These are phyloP conservation scores for Scortum barcoo DNA, from an alignment of 2,113 vertebrate genomes.

Conservation along the genomic window DNA sequence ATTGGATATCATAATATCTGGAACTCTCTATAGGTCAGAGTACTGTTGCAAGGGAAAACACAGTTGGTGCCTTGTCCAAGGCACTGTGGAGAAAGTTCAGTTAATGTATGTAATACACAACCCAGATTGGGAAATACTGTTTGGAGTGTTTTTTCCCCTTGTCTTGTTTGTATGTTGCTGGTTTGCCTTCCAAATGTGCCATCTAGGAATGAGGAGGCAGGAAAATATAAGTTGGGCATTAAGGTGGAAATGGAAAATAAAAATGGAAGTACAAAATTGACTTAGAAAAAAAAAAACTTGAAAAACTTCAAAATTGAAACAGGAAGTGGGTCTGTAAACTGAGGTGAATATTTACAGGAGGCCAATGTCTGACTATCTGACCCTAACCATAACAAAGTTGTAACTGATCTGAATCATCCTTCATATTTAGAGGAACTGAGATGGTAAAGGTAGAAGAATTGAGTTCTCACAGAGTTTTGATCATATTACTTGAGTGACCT, in stretches of 20 bases:
- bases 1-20: neutral
- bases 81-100: neutral
- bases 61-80: neutral
- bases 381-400: neutral
- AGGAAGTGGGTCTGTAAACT: neutral
- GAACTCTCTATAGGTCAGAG: neutral
- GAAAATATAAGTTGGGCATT: neutral
- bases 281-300: neutral
- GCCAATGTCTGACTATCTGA: neutral
- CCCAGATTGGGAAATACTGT: neutral
- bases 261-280: neutral
- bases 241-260: neutral
- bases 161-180: too few species aligned
- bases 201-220: neutral
- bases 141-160: too few species aligned
- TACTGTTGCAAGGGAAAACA: neutral
- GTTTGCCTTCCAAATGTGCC: too few species aligned
- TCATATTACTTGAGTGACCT: constrained; percentile 10
- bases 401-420: neutral
- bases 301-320: neutral
- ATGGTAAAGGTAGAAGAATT: neutral
- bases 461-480: neutral
- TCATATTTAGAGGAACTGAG: neutral
- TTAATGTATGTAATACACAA: neutral
- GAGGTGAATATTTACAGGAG: neutral